Base-by-base conservation (phyloP, 2,888 invertebrate genomes). In the Amphipoea oculea region DNA sequence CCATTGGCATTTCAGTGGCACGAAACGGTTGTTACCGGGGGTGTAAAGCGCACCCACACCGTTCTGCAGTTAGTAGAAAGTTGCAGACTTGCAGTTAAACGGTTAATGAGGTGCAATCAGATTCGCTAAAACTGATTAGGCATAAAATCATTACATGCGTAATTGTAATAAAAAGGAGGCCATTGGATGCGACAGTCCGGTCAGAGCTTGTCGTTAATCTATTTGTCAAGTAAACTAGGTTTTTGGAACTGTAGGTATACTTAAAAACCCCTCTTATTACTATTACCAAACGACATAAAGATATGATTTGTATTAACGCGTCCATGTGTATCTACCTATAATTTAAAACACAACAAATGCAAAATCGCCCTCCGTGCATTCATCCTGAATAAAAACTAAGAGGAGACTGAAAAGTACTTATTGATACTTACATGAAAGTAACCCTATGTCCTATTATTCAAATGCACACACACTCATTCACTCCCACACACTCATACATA, bases 61-160 rank as follows among this genome's bases (percentile, higher is more conserved):
- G 12, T 20, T 12, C 42, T 63, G 63, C 29, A 57, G 65, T 62
- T 29, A 42, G 20, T 72, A 63, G 72, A 85, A 85, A 85, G 79
- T 73, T 63, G 51, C 68, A 51, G 45, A 72, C 72, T 75, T 75
- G 78, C 62, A 69, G 20, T 66, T 72, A 48, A 66, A 69, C 29
- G 29, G 20, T 66, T 79, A 76, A 76, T 85, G 20, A 73, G 51
- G 72, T 75, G 76, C 72, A 42, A 85, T 85, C 73, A 85, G 86
- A 75, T n/a, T 72, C 86, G 85, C 86, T 82, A 78, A 70, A 63
- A 62, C 67, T 79, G 66, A 85, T 75, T 74, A 74, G 12, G 66
- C 74, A 67, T 74, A 57, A 66, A 78, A 69, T 65, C 63, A n/a
- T 68, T 42, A 60, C 73, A 20, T 57, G 51, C n/a, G 60, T 78